Base-by-base conservation (phyloP, 2,888 invertebrate genomes). In the Horisme vitalbata region DNA sequence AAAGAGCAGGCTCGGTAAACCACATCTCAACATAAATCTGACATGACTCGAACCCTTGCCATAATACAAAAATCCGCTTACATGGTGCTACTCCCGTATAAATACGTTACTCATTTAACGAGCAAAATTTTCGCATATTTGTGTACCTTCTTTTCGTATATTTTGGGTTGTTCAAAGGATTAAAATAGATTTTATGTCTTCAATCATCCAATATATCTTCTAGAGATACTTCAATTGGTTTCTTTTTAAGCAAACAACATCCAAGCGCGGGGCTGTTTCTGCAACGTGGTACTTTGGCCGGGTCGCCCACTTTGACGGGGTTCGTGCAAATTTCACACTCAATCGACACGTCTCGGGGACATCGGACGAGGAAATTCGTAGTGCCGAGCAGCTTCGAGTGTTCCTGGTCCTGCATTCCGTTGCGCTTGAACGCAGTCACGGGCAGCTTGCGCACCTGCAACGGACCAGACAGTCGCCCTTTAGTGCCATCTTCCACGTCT, bases 371-470 rank as follows among this genome's bases (percentile, higher is more conserved):
- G 62, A 79, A 88, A 72, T 84, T 87, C 34, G 83, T 53, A 51
- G 83, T 74, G 34, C 85, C 85, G 55, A 81, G 66, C 37, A 68
- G 47, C 63, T 71, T 77, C 41, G 88, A 86, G 68, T 84, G 79
- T 57, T 86, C 84, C 62, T 85, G 83, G 57, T 88, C 88, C 61
- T 88, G 88, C 76, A 87, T 83, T 52, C 88, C 88, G 59, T 88
- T 88, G 43, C 88, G 83, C 70, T 87, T 88, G 74, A 88, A 87
- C 48, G 86, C 85, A 50, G 79, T 59, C 52, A 83, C 79, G 45
- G 88, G 88, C 55, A 87, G 64, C 69, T 70, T 61, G 59, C 67
- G 68, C 57, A 88, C 87, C 88, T 88, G 88, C 68, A 88, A 88
- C 65, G 73, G 72, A 79, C 63, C 75, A 79, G 66, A 81, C 60